These are phyloP conservation scores for Chondrilla cf. caribensis DNA, from an alignment of 37 sponge, comb jelly and placozoan species.

Conservation along the genomic window DNA sequence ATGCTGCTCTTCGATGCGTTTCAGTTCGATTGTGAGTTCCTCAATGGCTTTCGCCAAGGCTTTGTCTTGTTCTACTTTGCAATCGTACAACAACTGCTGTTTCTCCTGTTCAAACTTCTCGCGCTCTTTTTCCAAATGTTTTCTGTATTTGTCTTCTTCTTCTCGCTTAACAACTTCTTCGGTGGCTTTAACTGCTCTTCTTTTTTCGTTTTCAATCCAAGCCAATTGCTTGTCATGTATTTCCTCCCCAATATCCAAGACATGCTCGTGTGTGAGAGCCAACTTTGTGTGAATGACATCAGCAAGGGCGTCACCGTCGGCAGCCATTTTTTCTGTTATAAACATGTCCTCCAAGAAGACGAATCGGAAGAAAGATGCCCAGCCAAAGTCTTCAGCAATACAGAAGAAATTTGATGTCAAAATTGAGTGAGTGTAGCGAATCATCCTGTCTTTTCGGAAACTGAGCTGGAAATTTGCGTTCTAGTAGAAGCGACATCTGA, in stretches of 20 bases:
- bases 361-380: neutral
- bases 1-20: neutral
- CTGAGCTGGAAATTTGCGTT: too few species aligned
- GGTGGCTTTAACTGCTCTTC: conserved; percentile 39
- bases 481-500: too few species aligned
- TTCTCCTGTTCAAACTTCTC: conserved; percentile 43
- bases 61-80: conserved; percentile 21
- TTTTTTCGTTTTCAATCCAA: conserved; percentile 34
- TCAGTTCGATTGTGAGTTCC: conserved; percentile 4
- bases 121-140: conserved; percentile 9
- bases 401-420: too few species aligned
- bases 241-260: conserved; percentile 37
- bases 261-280: neutral
- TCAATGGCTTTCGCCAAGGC: conserved; percentile 30
- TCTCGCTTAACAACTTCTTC: conserved; percentile 70
- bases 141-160: conserved; percentile 22
- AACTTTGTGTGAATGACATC: neutral
- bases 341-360: neutral
- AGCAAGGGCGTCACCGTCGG: neutral
- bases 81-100: conserved; percentile 30
- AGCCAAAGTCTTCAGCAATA: too few species aligned
- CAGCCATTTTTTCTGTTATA: neutral
- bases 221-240: conserved; percentile 25
- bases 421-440: too few species aligned
- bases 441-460: too few species aligned